Evolutionary conservation across 2,888 invertebrate genomes (phyloP).

Genomic region (Melinopterus prodromus): DNA sequence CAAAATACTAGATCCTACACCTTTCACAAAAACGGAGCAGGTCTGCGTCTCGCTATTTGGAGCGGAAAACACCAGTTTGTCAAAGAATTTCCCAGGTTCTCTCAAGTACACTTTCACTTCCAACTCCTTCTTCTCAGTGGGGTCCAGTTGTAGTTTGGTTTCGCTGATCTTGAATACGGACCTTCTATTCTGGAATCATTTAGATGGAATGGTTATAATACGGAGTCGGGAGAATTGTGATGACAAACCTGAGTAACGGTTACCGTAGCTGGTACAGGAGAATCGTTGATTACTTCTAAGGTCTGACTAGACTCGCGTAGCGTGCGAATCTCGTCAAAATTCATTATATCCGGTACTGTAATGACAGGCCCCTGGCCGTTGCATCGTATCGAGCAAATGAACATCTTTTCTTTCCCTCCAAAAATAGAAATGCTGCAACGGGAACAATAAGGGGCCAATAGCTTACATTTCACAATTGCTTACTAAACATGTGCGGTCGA

Average conservation of each 20-base stretch:
- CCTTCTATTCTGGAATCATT: slow-evolving; percentile 22
- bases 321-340: slow-evolving; percentile 71
- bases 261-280: slow-evolving; percentile 68
- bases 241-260: slow-evolving; percentile 20
- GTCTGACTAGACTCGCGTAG: slow-evolving; percentile 63
- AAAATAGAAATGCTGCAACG: slow-evolving; percentile 45
- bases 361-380: slow-evolving; percentile 74
- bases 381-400: slow-evolving; percentile 62
- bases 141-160: slow-evolving; percentile 50
- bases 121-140: slow-evolving; percentile 52
- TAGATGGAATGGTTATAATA: not conserved
- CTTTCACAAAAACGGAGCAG: slow-evolving; percentile 66
- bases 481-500: slow-evolving; percentile 33
- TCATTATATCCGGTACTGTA: slow-evolving; percentile 67
- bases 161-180: slow-evolving; percentile 66
- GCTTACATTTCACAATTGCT: slow-evolving; percentile 9
- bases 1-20: slow-evolving; percentile 72
- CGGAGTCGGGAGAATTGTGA: not conserved
- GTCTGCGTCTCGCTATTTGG: slow-evolving; percentile 59
- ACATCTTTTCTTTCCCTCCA: slow-evolving; percentile 34
- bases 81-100: slow-evolving; percentile 55
- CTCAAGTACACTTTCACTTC: slow-evolving; percentile 54
- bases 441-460: not conserved
- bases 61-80: slow-evolving; percentile 53
- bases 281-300: slow-evolving; percentile 71